These are phyloP conservation scores for Drosophila peninsularis DNA, from an alignment of 2,888 invertebrate species.

Conservation along the genomic window DNA sequence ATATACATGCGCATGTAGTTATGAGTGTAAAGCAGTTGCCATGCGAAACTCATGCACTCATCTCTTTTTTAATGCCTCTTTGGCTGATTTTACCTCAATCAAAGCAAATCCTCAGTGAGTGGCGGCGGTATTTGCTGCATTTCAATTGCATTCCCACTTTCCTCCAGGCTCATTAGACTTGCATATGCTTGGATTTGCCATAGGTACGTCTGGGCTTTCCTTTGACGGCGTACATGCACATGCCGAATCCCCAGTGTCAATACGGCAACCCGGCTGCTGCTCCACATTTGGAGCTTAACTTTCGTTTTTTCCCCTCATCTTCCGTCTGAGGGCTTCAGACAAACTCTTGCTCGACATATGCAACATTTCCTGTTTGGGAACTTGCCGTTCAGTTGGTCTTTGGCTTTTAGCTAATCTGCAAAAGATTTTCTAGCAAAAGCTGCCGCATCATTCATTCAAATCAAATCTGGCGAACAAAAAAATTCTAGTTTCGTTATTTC, in stretches of 20 bases:
- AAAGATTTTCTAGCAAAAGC: constrained; percentile 21
- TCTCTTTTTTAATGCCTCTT: constrained; percentile 30
- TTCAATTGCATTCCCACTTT: constrained; percentile 32
- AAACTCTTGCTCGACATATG: constrained; percentile 15
- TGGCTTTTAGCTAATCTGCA: constrained; percentile 32
- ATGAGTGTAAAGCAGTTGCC: neutral
- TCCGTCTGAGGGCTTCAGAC: neutral
- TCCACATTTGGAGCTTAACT: constrained; percentile 64
- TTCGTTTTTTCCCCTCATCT: constrained; percentile 34
- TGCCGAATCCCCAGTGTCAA: constrained; percentile 53
- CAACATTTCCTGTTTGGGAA: constrained; percentile 49
- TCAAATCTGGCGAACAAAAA: constrained; percentile 25
- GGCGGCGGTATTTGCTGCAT: constrained; percentile 27
- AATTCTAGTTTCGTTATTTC: constrained; percentile 70
- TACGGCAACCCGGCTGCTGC: constrained; percentile 44
- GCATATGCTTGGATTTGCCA: constrained; percentile 50
- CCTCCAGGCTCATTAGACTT: constrained; percentile 59
- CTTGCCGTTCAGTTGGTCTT: constrained; percentile 20
- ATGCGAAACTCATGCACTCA: constrained; percentile 12
- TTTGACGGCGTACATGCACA: constrained; percentile 37
- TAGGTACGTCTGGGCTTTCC: constrained; percentile 38
- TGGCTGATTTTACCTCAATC: constrained; percentile 33
- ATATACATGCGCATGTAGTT: neutral
- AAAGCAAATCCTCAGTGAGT: constrained; percentile 49
- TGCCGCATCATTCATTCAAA: constrained; percentile 32